Conservation (phyloP, 2,113 vertebrate genomes). For the Rallus limicola region DNA sequence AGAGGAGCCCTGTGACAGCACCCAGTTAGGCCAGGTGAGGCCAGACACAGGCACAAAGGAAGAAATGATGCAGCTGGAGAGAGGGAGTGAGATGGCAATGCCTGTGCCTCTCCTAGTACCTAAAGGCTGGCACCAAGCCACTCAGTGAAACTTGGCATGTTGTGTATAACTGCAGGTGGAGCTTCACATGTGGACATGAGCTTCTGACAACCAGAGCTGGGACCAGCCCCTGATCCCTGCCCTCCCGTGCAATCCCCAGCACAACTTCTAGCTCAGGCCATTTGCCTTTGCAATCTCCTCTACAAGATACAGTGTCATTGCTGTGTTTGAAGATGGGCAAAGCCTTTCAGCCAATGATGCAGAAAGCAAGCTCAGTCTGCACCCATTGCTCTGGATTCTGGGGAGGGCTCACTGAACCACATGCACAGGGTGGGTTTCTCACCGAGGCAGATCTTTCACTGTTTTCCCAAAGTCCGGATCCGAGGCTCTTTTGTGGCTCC, state of each 20-base stretch:
- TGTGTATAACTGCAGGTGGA: not conserved
- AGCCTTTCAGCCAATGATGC: not conserved
- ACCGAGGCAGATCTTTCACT: conserved; percentile 91
- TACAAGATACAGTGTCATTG: accelerated
- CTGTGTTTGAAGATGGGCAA: not conserved
- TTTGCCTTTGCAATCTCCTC: not conserved
- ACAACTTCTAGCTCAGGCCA: not conserved
- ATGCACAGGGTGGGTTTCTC: not conserved
- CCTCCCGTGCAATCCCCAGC: accelerated
- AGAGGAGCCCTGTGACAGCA: not conserved
- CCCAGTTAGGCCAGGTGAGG: not conserved
- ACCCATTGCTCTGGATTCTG: not conserved
- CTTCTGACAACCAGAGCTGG: not conserved
- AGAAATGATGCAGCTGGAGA: not conserved
- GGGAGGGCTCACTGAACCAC: not conserved
- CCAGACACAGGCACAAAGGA: not conserved
- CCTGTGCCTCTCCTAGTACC: not conserved
- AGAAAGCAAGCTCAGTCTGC: not conserved
- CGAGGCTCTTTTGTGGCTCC: conserved; percentile 71
- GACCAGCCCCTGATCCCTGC: not conserved
- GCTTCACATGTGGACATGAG: accelerated
- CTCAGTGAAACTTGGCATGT: accelerated
- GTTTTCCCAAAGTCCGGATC: conserved; percentile 90
- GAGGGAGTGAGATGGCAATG: not conserved
- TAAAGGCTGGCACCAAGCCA: not conserved